Percentiles rank a stretch among this genome's conserved stretches.
Evolutionary conservation across 1,140 invertebrate genomes (phyloP).

Genomic region (Cyclina sinensis): DNA sequence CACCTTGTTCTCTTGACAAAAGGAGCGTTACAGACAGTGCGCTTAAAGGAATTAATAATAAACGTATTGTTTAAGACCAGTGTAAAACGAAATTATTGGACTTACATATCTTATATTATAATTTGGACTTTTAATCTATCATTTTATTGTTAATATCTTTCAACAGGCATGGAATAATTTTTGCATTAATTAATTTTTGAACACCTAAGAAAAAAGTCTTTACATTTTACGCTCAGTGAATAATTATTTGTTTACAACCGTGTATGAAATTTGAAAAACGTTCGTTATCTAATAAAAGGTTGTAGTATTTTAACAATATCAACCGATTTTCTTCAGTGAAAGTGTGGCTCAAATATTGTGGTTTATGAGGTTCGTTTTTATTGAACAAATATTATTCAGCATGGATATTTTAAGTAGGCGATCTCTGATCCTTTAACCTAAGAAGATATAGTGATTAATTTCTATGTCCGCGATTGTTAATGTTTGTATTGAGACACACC

Average conservation of each 20-base stretch:
- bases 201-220: no score
- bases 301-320: no score
- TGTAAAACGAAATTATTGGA: slow-evolving; percentile 3
- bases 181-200: no score
- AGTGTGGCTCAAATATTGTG: background rate
- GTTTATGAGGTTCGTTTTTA: background rate
- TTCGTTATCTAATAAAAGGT: no score
- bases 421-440: background rate
- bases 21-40: background rate
- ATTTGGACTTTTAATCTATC: no score
- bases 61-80: background rate
- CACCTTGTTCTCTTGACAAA: background rate
- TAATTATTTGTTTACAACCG: no score
- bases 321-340: no score
- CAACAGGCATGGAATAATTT: no score
- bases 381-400: background rate
- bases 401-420: background rate
- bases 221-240: no score
- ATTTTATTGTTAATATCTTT: no score
- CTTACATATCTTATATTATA: background rate
- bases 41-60: background rate
- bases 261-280: no score
- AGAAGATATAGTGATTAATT: slow-evolving; percentile 3
- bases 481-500: slow-evolving; percentile 8
- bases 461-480: background rate